Conservation (phyloP, 2,113 vertebrate species). For the Delphinus delphis region DNA sequence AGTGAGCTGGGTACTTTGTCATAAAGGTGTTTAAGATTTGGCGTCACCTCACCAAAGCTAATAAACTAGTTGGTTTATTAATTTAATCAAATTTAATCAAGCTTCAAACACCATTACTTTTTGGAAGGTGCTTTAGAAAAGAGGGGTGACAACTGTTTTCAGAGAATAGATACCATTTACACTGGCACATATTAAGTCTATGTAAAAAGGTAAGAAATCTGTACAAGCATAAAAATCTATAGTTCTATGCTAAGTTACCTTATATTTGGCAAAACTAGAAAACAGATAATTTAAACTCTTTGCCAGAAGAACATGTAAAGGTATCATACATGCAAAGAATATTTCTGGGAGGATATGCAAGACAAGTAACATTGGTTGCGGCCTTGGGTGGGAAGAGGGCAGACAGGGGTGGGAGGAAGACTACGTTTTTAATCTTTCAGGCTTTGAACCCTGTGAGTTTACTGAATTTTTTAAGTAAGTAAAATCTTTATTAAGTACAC, state of each 20-base stretch:
- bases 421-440: background rate
- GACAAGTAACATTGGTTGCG: background rate
- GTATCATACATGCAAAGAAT: background rate
- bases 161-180: conserved; percentile 1
- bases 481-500: conserved; percentile 26
- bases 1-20: background rate
- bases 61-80: background rate
- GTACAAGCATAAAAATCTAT: background rate
- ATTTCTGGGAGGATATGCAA: background rate
- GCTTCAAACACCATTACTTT: background rate
- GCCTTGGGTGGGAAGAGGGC: background rate
- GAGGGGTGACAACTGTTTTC: background rate
- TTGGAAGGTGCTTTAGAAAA: conserved; percentile 4
- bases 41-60: background rate
- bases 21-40: background rate
- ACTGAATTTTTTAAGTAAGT: background rate
- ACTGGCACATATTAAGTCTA: background rate
- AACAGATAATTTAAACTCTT: background rate
- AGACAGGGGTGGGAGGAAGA: background rate
- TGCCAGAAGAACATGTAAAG: background rate
- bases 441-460: background rate
- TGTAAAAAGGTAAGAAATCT: background rate
- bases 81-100: conserved; percentile 23
- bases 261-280: background rate
- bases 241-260: background rate